Conservation (phyloP, 2,888 invertebrate species). For the Cantharis rustica region DNA sequence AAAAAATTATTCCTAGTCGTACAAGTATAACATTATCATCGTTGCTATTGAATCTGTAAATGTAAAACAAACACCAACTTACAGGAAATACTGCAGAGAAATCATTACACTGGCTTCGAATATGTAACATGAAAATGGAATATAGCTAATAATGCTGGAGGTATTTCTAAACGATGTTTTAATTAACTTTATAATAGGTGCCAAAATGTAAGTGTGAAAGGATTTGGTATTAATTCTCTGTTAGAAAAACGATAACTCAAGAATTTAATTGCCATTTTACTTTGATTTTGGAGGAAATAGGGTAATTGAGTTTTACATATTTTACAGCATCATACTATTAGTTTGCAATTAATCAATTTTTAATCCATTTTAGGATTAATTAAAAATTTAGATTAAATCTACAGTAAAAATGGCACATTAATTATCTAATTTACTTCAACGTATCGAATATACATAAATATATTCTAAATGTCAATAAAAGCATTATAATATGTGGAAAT, state of each 20-base stretch:
- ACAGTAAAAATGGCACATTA: not conserved
- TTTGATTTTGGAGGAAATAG: not conserved
- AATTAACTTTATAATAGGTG: conserved; percentile 1
- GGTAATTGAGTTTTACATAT: not conserved
- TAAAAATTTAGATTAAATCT: not conserved
- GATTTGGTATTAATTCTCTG: conserved; percentile 1
- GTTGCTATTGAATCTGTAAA: not conserved
- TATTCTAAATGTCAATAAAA: no score
- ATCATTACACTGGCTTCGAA: not conserved
- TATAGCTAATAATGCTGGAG: not conserved
- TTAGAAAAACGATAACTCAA: conserved; percentile 1
- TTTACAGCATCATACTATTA: not conserved
- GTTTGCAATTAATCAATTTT: not conserved
- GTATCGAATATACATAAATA: not conserved
- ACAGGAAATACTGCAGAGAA: not conserved
- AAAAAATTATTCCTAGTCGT: not conserved
- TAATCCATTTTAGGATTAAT: not conserved
- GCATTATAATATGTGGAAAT: no score
- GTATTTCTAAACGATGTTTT: not conserved
- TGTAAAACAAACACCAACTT: not conserved
- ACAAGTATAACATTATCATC: not conserved
- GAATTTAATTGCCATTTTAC: conserved; percentile 5
- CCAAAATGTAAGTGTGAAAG: not conserved
- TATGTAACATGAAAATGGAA: not conserved
- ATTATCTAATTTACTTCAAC: not conserved